Evolutionary conservation across 2,797 vertebrate genomes (phyloP).

Genomic region (Vespertilio murinus): DNA sequence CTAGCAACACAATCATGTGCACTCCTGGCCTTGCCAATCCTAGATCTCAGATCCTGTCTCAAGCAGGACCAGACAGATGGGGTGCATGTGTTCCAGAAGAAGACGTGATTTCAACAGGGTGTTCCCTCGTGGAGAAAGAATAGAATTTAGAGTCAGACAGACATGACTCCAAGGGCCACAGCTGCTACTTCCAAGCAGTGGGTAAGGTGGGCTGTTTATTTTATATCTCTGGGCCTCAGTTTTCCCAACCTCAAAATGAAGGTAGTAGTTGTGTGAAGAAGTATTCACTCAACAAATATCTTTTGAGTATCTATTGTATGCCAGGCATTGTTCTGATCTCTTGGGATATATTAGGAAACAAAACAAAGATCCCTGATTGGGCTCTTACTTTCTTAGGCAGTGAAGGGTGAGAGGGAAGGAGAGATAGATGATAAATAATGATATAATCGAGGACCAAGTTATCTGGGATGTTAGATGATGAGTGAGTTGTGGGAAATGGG

Average conservation of each 20-base stretch:
- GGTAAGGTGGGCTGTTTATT: background rate
- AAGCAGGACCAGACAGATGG: background rate
- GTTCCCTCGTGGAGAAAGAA: background rate
- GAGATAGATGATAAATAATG: background rate
- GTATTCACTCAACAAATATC: background rate
- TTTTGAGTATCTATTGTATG: background rate
- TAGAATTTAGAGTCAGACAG: background rate
- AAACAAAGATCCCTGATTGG: background rate
- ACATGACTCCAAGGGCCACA: background rate
- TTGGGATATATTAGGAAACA: background rate
- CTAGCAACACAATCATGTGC: background rate
- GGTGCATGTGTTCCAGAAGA: background rate
- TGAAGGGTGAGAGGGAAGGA: background rate
- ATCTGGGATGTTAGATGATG: background rate
- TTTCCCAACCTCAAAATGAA: slow-evolving; percentile 1
- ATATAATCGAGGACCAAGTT: background rate
- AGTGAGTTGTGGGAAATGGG: background rate
- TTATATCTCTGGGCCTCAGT: background rate
- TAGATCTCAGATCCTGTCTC: background rate
- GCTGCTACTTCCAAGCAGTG: background rate
- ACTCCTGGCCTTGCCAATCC: background rate
- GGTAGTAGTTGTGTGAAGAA: background rate
- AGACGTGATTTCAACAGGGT: background rate
- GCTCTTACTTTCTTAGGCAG: background rate
- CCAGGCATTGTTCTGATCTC: background rate